Percentiles rank a stretch among this genome's conserved stretches.
These are phyloP conservation scores for Pseudolycoriella hygida DNA, from an alignment of 2,888 invertebrate genomes.

Conservation along the genomic window DNA sequence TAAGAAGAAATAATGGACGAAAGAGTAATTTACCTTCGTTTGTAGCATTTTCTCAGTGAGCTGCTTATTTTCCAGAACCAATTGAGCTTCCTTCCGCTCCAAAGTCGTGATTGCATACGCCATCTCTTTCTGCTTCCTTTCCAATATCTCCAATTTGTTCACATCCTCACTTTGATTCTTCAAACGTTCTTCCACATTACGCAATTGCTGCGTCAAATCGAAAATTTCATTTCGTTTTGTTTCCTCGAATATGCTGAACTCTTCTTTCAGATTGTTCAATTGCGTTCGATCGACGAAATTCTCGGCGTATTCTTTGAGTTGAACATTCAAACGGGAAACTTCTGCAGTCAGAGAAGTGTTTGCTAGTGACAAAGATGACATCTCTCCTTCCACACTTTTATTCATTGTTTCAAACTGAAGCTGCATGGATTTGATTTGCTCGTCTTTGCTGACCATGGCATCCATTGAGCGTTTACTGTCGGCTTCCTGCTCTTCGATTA, in stretches of 20 bases:
- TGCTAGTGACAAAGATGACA: too few species aligned
- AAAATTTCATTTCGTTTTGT: conserved; percentile 6
- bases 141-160: not conserved
- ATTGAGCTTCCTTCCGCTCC: conserved; percentile 10
- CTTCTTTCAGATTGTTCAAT: not conserved
- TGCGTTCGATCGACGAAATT: not conserved
- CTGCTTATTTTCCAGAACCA: conserved; percentile 5
- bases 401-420: not conserved
- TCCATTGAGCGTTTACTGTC: conserved; percentile 20
- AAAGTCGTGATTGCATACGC: not conserved
- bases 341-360: too few species aligned
- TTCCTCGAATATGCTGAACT: conserved; percentile 5
- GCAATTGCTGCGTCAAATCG: conserved; percentile 11
- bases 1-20: too few species aligned
- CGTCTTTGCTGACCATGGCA: conserved; percentile 17
- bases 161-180: conserved; percentile 5
- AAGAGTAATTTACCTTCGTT: not conserved
- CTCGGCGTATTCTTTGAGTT: too few species aligned
- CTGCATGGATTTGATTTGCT: not conserved
- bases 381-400: not conserved
- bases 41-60: not conserved
- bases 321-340: too few species aligned
- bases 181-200: conserved; percentile 13
- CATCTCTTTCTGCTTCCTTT: conserved; percentile 1
- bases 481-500: conserved; percentile 1